Conservation (phyloP, 1,140 invertebrate species). For the Drosophila lacertosa region DNA sequence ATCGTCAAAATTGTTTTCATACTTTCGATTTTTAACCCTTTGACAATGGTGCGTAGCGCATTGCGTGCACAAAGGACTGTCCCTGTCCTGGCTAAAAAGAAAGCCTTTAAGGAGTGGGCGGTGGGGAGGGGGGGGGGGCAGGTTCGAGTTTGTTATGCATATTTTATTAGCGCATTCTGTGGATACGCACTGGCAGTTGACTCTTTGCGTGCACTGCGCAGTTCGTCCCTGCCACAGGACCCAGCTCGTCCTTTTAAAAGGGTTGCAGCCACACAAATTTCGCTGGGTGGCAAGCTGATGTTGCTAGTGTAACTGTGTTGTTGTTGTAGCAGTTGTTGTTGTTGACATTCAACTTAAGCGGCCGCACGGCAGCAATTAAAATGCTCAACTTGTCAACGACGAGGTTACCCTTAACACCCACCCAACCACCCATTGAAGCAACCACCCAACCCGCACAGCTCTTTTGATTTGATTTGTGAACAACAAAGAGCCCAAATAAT, state of each 20-base stretch:
- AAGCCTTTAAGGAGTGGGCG: slow-evolving; percentile 12
- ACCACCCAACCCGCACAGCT: background rate
- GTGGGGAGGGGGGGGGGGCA: slow-evolving; percentile 19
- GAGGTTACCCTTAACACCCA: slow-evolving; percentile 51
- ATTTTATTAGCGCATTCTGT: slow-evolving; percentile 80
- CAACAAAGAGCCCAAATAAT: slow-evolving; percentile 68
- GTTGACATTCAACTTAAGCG: slow-evolving; percentile 68
- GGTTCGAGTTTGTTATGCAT: slow-evolving; percentile 80
- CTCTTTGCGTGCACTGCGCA: slow-evolving; percentile 67
- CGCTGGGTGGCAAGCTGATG: slow-evolving; percentile 3
- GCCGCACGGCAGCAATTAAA: slow-evolving; percentile 77
- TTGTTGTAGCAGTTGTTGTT: slow-evolving; percentile 32
- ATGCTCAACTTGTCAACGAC: slow-evolving; percentile 79
- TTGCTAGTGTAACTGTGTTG: slow-evolving; percentile 37
- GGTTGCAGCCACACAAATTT: slow-evolving; percentile 47
- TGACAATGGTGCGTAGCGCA: slow-evolving; percentile 45
- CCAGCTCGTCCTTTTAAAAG: slow-evolving; percentile 44
- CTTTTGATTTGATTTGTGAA: slow-evolving; percentile 71
- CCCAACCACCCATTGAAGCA: slow-evolving; percentile 3
- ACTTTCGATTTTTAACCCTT: slow-evolving; percentile 62
- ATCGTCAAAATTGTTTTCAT: slow-evolving; percentile 69
- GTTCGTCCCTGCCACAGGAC: background rate
- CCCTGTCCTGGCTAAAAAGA: too few relatives aligned
- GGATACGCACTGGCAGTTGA: slow-evolving; percentile 81
- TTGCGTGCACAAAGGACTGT: slow-evolving; percentile 37